phyloP scores from a whole-genome alignment of 1,140 invertebrate species.

The Diabrotica undecimpunctata region DNA sequence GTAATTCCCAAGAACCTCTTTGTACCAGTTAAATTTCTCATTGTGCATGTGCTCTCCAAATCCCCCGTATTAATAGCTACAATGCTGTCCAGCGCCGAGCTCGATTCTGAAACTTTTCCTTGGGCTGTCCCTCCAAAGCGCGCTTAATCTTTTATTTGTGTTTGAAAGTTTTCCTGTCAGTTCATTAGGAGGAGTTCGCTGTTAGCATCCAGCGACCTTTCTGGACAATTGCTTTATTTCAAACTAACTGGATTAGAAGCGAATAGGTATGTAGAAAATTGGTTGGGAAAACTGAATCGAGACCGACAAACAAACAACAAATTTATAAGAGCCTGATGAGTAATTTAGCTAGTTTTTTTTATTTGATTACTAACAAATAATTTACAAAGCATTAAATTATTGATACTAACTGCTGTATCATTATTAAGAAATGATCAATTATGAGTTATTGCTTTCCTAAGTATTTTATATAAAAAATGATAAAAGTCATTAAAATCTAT shows the following conservation, averaged over 20 bases:
- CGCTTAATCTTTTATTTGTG: slow-evolving; percentile 1
- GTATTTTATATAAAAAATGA: no score
- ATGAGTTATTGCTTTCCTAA: no score
- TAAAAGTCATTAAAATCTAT: no score
- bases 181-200: not conserved
- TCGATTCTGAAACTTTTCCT: not conserved
- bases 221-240: slow-evolving; percentile 1
- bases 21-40: no score
- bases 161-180: not conserved
- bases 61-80: not conserved
- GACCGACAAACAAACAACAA: not conserved
- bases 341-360: no score
- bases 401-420: no score
- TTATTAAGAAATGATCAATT: no score
- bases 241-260: not conserved
- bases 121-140: not conserved
- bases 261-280: not conserved
- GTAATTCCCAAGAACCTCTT: no score
- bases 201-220: not conserved
- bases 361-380: no score
- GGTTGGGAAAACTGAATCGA: not conserved
- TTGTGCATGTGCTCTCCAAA: no score
- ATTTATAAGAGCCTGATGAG: no score
- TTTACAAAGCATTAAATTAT: no score
- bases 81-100: not conserved